A percentile compares a stretch with the other conserved stretches of the same genome.
phyloP scores from a whole-genome alignment of 2,888 invertebrate genomes.

The Yponomeuta evonymella region DNA sequence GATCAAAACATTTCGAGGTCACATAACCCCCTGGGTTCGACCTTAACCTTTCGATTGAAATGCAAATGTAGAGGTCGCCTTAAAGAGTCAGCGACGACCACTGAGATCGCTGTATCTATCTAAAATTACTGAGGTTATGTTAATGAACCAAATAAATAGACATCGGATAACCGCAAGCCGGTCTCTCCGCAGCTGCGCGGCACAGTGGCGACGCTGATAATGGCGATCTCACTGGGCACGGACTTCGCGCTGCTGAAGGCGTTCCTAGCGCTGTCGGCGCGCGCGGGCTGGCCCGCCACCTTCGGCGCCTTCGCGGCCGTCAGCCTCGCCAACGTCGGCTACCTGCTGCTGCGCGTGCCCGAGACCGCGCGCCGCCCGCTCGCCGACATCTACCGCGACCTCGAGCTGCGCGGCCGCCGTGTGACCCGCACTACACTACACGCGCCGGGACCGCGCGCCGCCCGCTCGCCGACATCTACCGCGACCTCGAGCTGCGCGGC shows the following conservation, averaged over 20 bases:
- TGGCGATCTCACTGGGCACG: constrained; percentile 83
- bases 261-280: constrained; percentile 80
- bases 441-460: too few relatives aligned
- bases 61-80: too few relatives aligned
- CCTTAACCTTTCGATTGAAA: too few relatives aligned
- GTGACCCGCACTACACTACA: too few relatives aligned
- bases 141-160: too few relatives aligned
- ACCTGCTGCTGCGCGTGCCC: constrained; percentile 90
- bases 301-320: constrained; percentile 90
- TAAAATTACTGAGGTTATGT: too few relatives aligned
- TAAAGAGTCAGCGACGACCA: too few relatives aligned
- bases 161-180: not conserved
- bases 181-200: constrained; percentile 49
- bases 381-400: constrained; percentile 91
- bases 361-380: constrained; percentile 94
- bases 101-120: too few relatives aligned
- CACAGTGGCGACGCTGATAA: constrained; percentile 62
- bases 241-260: constrained; percentile 90
- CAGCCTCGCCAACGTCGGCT: constrained; percentile 84
- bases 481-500: too few relatives aligned
- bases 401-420: constrained; percentile 66
- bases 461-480: too few relatives aligned
- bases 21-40: too few relatives aligned
- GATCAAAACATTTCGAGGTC: too few relatives aligned
- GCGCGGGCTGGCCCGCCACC: constrained; percentile 82